Evolutionary conservation across 2,113 vertebrate genomes (phyloP), one percentile per base, ranked within the genome.

Genomic region (Bujurquina vittata): DNA sequence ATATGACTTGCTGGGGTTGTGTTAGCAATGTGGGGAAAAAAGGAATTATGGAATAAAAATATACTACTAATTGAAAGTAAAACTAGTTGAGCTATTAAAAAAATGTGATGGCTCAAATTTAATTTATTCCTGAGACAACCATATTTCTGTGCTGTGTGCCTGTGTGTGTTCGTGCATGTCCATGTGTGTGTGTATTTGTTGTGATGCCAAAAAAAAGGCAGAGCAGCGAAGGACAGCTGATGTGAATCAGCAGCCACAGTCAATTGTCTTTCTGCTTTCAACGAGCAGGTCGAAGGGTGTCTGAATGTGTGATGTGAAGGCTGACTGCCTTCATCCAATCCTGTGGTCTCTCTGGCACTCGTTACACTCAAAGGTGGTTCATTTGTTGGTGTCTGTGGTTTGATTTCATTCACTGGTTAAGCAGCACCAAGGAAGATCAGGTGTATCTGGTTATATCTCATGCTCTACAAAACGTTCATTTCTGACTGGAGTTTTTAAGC

Each of bases 161-260:
- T 37, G 55, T 78, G 69, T 58, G 57, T 55, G n/a, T n/a, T n/a
- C n/a, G 46, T 77, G n/a, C 26, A 46, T 80, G 46, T 69, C 18
- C 43, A 54, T 59, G 80, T n/a, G 31, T 29, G 69, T 29, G 11
- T 54, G 2, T 37, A 26, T 79, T 75, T 55, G 62, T 23, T 73
- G 18, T 75, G 63, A 87, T 72, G 85, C 29, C 43, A 31, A 69
- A 60, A 77, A 78, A 49, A 60, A n/a, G n/a, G n/a, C n/a, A n/a
- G n/a, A n/a, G n/a, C n/a, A n/a, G n/a, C n/a, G n/a, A n/a, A n/a
- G n/a, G 79, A 58, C 54, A 20, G 63, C 73, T 88, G 87, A 92
- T 87, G 77, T 65, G 69, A 92, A 89, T 90, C 75, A 76, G 91
- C 87, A 88, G 76, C 77, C 55, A 33, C 65, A 79, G 79, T 88